phyloP scores from a whole-genome alignment of 2,797 vertebrate species.

The Mus minutoides region DNA sequence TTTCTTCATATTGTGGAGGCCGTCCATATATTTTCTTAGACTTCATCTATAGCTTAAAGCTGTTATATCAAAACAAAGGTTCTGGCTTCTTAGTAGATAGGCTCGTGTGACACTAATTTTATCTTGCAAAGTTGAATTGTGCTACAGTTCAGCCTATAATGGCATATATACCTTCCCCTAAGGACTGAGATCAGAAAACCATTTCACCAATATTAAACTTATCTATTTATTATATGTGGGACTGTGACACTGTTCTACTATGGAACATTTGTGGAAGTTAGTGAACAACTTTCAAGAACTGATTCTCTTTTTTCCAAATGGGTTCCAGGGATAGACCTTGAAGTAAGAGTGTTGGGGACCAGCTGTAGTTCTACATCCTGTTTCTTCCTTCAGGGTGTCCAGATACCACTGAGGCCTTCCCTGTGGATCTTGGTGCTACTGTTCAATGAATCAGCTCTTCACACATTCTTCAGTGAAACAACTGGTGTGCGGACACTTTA shows the following conservation, averaged over 20 bases:
- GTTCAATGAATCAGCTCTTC: no score
- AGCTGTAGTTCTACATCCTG: neutral
- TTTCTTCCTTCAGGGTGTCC: neutral
- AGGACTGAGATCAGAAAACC: neutral
- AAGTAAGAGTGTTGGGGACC: neutral
- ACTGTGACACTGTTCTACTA: neutral
- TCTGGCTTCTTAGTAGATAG: neutral
- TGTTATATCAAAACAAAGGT: neutral
- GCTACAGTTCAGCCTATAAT: neutral
- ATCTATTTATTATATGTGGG: neutral
- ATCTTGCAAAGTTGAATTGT: neutral
- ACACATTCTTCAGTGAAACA: no score
- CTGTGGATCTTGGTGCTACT: neutral
- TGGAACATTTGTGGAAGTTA: neutral
- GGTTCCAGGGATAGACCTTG: neutral
- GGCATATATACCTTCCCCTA: neutral
- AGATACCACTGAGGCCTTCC: neutral
- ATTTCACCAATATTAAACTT: neutral
- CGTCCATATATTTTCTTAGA: neutral
- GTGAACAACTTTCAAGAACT: neutral
- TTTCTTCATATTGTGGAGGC: neutral
- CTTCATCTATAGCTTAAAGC: neutral
- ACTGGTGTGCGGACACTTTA: no score
- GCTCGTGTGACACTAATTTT: neutral
- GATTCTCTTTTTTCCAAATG: neutral